phyloP scores from a whole-genome alignment of 2,113 vertebrate genomes.

The Puffinus mauretanicus region DNA sequence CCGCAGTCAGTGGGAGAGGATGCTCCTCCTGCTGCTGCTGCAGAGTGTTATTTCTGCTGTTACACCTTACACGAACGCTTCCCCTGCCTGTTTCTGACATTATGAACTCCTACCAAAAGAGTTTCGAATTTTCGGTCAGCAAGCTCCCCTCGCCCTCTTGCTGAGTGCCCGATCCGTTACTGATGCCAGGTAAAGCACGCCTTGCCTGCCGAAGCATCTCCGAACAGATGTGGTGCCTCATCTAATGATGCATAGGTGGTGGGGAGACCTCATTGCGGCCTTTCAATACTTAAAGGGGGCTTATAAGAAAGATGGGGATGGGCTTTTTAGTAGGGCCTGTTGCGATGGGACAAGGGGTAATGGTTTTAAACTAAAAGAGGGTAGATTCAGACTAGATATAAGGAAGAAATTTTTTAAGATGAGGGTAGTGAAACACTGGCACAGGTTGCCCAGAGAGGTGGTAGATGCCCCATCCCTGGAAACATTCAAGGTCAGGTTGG shows the following conservation, averaged over 20 bases:
- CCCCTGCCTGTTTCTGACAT: not conserved
- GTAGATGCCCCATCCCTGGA: not conserved
- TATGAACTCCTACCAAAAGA: not conserved
- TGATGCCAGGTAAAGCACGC: too few species aligned
- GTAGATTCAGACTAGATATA: not conserved
- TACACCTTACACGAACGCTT: rapidly evolving
- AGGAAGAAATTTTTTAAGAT: not conserved
- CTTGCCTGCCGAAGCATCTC: not conserved
- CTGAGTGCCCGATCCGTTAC: too few species aligned
- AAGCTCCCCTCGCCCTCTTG: too few species aligned
- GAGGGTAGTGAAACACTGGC: not conserved
- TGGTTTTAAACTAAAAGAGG: not conserved
- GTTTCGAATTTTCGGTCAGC: not conserved
- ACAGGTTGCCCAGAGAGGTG: not conserved
- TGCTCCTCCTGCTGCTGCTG: not conserved
- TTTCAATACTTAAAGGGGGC: too few species aligned
- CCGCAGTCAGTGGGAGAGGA: rapidly evolving
- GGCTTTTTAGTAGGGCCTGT: not conserved
- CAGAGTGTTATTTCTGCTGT: not conserved
- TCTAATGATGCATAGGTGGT: not conserved
- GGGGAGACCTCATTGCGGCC: not conserved
- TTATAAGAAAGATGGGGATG: not conserved
- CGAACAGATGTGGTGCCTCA: not conserved
- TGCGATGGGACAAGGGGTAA: not conserved
- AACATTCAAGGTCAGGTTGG: not conserved